Base-by-base conservation (phyloP, 1,140 invertebrate species). In the Ctenoplectra terminalis region DNA sequence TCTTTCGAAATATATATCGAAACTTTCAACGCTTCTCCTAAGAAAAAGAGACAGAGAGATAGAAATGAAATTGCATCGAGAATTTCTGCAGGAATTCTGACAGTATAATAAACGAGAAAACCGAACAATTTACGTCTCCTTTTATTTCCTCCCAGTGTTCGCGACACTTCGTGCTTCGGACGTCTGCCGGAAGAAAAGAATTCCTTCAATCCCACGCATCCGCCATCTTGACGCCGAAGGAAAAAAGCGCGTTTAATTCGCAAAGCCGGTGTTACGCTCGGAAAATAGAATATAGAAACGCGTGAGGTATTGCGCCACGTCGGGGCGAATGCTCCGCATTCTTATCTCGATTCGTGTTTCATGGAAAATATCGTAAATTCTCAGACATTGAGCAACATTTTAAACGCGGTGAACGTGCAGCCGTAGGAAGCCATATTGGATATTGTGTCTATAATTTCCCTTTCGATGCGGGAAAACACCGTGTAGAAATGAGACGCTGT, bases 81-180 rank as follows among this genome's bases (percentile, higher is more conserved):
- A 64, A 73, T 43, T 80, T 50, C 70, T 23, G 11, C 69, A 17
- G 31, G n/a, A 23, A 61, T 72, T 31, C 69, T 34, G 46, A 63
- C 69, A 46, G 73, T 60, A 60, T 73, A 64, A 80, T 80, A 80
- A 73, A 37, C 58, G 56, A 67, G 72, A 52, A 73, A 85, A 85
- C 84, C 76, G 61, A 69, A 54, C 56, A 64, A 71, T 79, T 9
- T 26, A 26, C 40, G 1, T 5, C 23, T 2, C 26, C 26, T 34
- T 43, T 34, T 11, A 54, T 2, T 56, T 13, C 11, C 4, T 54
- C 17, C 40, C 15, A 9, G 23, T 20, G 29, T 60, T 8, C n/a
- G 64, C 20, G 34, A 77, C 69, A 78, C 43, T 26, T 17, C 46
- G 58, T 52, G 46, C n/a, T 8, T 50, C 40, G 46, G 37, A 17